Evolutionary conservation across 2,797 vertebrate species (phyloP), one percentile per base, ranked within the genome.

Genomic region (Xiphophorus birchmanni): DNA sequence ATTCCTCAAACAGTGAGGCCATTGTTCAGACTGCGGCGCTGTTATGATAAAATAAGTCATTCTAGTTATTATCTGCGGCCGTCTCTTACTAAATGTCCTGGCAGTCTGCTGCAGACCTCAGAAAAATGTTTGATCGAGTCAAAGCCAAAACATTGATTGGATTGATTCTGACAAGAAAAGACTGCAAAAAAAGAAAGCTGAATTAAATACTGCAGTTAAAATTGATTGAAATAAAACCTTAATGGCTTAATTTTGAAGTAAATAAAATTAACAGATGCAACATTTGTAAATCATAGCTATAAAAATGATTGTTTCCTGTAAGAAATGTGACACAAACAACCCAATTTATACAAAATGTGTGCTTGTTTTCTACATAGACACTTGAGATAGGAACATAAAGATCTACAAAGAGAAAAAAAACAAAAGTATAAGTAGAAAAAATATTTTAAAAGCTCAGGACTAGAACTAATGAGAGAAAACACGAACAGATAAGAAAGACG

Each of bases 1-100:
- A 76, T 75, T 87, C 81, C 47, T 82, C 76, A 26, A 76, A 90
- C 83, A 91, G 88, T 74, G 84, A 82, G 77, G 76, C 78, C 81
- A 84, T 87, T 90, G 85, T 89, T 90, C 75, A 23, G 74, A 80
- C 78, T 82, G 74, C 78, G 48, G 75, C 32, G 71, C 76, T 69
- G 84, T 89, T 82, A 78, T 81, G 52, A 76, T 69, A 80, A 84
- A 84, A 79, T 77, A 84, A 80, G 56, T 47, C 73, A 47, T 76
- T 78, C 80, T 77, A 50, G 78, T 80, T 56, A 50, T 80, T 74
- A 77, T 54, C 78, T 80, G 67, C 45, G 75, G 73, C 77, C 73
- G 58, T 75, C 80, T 84, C 79, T 79, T 73, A 58, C 42, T 85
- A 83, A 80, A 85, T 80, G 63, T 78, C 54, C 75, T 73, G 56